These are phyloP conservation scores for Gracilinanus agilis DNA, from an alignment of 2,113 vertebrate genomes.

Conservation along the genomic window DNA sequence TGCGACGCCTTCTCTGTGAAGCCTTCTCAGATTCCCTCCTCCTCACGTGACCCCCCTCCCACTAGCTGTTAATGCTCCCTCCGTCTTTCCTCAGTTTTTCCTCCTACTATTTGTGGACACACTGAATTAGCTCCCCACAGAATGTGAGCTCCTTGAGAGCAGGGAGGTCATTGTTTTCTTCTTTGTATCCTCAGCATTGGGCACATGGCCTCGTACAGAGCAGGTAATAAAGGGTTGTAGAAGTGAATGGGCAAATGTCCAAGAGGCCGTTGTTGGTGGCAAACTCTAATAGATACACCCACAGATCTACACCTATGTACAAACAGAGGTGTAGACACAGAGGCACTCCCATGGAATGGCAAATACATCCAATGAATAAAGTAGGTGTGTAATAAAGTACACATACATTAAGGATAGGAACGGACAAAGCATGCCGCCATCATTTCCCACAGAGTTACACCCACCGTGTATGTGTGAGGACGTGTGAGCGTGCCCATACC, in stretches of 20 bases:
- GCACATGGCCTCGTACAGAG: neutral
- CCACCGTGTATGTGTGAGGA: neutral
- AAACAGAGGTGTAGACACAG: neutral
- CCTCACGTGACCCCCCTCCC: too few relatives aligned
- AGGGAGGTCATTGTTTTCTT: neutral
- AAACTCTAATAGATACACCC: constrained; percentile 33
- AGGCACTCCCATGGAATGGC: neutral
- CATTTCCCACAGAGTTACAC: neutral
- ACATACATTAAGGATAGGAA: constrained; percentile 32
- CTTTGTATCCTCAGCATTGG: neutral
- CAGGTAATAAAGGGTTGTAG: constrained; percentile 4
- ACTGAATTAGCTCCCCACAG: neutral
- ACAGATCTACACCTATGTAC: constrained; percentile 40
- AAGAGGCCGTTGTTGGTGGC: constrained; percentile 36
- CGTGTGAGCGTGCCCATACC: neutral
- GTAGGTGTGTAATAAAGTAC: neutral
- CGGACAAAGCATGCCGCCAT: neutral
- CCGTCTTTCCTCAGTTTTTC: neutral
- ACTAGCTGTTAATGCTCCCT: neutral
- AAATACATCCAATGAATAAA: constrained; percentile 25
- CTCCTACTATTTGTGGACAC: neutral
- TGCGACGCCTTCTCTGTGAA: neutral
- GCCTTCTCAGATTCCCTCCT: neutral
- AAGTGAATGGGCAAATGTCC: constrained; percentile 10
- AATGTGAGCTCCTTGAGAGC: neutral